These are phyloP conservation scores for Hirtodrosophila confusa DNA, from an alignment of 2,888 invertebrate genomes.

Conservation along the genomic window DNA sequence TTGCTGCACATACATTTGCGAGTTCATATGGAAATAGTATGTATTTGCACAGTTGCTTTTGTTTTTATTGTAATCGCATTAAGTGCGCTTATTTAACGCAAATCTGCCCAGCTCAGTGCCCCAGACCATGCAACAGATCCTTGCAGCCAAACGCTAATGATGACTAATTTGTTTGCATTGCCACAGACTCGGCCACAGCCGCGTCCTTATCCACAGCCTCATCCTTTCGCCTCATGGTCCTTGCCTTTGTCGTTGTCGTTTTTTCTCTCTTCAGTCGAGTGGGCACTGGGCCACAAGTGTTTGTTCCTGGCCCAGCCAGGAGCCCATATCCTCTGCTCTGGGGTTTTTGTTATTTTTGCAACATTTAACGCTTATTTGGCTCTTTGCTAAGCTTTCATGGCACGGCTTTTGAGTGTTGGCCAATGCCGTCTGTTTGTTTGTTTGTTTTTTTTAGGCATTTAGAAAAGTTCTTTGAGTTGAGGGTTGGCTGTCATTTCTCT, in stretches of 20 bases:
- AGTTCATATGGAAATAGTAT: background rate
- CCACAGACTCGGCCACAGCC: conserved; percentile 42
- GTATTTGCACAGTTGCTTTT: conserved; percentile 22
- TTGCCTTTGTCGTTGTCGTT: conserved; percentile 5
- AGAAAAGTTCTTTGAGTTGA: conserved; percentile 6
- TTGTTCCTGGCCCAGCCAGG: conserved; percentile 53
- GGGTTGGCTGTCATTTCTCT: conserved; percentile 7
- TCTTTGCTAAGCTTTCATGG: conserved; percentile 72
- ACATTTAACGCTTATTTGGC: conserved; percentile 79
- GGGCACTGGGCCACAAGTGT: conserved; percentile 76
- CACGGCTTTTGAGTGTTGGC: conserved; percentile 51
- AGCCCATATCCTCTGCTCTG: conserved; percentile 26
- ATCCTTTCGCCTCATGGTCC: background rate
- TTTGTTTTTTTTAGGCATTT: conserved; percentile 64
- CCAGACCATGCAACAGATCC: conserved; percentile 35
- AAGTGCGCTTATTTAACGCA: conserved; percentile 83
- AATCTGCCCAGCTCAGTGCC: conserved; percentile 67
- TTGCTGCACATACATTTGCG: conserved; percentile 21
- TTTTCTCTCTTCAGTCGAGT: conserved; percentile 47
- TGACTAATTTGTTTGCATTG: conserved; percentile 82
- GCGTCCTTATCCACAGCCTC: conserved; percentile 30
- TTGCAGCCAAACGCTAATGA: conserved; percentile 80
- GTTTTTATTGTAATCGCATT: conserved; percentile 80
- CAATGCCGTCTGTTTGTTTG: conserved; percentile 23
- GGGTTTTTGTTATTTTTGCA: conserved; percentile 75